These are phyloP conservation scores for Zosterops hypoxanthus DNA, from an alignment of 2,113 vertebrate genomes.

Conservation along the genomic window DNA sequence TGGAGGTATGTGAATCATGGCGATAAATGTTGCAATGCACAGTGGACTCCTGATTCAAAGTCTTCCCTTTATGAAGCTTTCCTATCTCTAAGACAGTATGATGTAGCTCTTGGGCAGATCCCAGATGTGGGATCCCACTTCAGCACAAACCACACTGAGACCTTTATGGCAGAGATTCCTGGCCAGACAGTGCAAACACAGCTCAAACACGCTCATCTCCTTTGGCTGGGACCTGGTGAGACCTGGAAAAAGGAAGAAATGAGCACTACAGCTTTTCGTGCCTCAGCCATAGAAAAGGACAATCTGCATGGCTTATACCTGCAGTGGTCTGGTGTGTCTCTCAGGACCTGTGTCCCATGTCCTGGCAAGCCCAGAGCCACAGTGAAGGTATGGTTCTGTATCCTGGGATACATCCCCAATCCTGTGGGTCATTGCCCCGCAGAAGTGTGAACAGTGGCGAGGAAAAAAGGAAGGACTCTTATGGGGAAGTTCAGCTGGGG, in stretches of 20 bases:
- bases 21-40: background rate
- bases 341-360: too few relatives aligned
- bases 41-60: background rate
- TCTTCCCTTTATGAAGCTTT: background rate
- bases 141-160: background rate
- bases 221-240: background rate
- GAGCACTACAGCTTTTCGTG: background rate
- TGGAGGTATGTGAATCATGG: background rate
- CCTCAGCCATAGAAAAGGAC: background rate
- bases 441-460: too few relatives aligned
- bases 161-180: background rate
- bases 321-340: too few relatives aligned
- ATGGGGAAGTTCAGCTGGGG: too few relatives aligned
- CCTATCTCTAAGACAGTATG: background rate
- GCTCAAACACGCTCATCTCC: background rate
- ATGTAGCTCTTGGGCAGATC: background rate
- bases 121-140: background rate
- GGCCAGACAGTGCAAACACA: background rate
- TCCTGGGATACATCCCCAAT: too few relatives aligned
- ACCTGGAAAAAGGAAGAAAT: background rate
- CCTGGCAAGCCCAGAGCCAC: too few relatives aligned
- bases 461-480: too few relatives aligned
- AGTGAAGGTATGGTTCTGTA: too few relatives aligned
- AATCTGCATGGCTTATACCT: background rate
- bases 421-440: too few relatives aligned